Percentiles rank a stretch among this genome's conserved stretches.
These are phyloP conservation scores for Porites australiensis DNA, from an alignment of 64 coral and sea anemone genomes.

Conservation along the genomic window DNA sequence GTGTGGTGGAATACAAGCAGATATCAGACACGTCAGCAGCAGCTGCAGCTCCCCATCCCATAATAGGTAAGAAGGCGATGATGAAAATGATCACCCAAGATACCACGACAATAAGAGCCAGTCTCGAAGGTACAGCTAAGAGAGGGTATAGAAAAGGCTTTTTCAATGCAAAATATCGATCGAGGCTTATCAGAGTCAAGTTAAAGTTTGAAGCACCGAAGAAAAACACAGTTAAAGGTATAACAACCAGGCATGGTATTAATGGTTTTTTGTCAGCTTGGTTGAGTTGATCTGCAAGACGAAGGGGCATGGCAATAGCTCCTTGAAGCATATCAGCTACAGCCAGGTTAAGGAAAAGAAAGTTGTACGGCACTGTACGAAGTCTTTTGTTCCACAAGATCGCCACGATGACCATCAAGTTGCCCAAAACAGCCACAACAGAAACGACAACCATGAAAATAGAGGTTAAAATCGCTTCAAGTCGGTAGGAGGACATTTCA, in stretches of 20 bases:
- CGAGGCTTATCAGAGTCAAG: constrained; percentile 83
- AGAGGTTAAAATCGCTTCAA: constrained; percentile 61
- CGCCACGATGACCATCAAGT: constrained; percentile 78
- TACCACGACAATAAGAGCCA: constrained; percentile 4
- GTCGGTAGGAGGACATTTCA: not conserved
- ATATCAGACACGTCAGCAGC: constrained; percentile 62
- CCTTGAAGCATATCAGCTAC: constrained; percentile 95
- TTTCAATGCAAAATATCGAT: constrained; percentile 81
- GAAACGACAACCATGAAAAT: constrained; percentile 68
- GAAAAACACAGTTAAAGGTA: constrained; percentile 92
- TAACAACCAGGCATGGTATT: constrained; percentile 82
- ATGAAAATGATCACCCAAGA: constrained; percentile 69
- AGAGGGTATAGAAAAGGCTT: constrained; percentile 73
- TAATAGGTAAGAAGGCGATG: constrained; percentile 73
- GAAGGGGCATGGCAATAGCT: constrained; percentile 80
- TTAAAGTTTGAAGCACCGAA: constrained; percentile 90
- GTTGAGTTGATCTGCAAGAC: constrained; percentile 83
- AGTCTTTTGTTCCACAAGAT: constrained; percentile 85
- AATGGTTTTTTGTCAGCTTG: constrained; percentile 60
- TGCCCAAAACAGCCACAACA: constrained; percentile 51
- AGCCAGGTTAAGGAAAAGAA: constrained; percentile 89
- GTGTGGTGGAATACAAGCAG: constrained; percentile 82
- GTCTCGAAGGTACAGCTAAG: constrained; percentile 61
- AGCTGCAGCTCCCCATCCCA: constrained; percentile 65
- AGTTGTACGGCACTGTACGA: constrained; percentile 67